These are phyloP conservation scores for Meleagris gallopavo DNA, from an alignment of 2,113 vertebrate genomes.

Conservation along the genomic window DNA sequence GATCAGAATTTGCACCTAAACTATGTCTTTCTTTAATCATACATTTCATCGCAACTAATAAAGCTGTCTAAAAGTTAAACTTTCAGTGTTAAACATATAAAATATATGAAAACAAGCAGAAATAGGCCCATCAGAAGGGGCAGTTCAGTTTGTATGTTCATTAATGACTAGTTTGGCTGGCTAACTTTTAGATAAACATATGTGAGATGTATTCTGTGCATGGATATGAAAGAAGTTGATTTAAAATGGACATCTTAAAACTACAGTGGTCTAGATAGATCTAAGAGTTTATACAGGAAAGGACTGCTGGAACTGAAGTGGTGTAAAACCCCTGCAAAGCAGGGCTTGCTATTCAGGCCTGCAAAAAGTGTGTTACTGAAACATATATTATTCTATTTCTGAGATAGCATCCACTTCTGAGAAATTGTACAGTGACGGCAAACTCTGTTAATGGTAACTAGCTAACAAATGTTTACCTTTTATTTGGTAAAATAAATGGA, in stretches of 20 bases:
- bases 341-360: background rate
- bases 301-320: background rate
- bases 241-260: background rate
- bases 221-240: fast-evolving
- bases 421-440: background rate
- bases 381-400: background rate
- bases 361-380: background rate
- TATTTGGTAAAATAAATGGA: background rate
- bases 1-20: background rate
- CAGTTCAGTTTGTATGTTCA: background rate
- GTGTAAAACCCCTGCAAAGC: background rate
- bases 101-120: background rate
- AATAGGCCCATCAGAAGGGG: background rate
- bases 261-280: background rate
- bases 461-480: background rate
- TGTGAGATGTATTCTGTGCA: background rate
- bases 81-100: background rate
- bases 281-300: background rate
- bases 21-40: background rate
- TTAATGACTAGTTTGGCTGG: background rate
- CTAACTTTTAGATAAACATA: background rate
- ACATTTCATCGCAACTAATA: background rate
- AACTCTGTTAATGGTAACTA: background rate
- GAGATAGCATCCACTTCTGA: background rate
- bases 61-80: background rate